Evolutionary conservation across 1,140 invertebrate species (phyloP).

Genomic region (Aplysia californica): DNA sequence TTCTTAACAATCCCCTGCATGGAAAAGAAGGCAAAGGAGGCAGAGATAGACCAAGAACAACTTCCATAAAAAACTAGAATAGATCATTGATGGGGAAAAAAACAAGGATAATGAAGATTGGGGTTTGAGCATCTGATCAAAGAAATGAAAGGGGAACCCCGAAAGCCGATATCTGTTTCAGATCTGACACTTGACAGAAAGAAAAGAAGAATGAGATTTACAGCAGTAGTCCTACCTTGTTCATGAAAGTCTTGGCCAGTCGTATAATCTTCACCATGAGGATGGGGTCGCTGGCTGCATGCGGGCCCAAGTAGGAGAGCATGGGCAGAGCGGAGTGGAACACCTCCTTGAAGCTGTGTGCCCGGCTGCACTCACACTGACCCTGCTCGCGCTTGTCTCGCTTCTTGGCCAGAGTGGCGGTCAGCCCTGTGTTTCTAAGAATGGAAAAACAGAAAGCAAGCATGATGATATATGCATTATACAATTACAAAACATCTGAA

Average conservation of each 20-base stretch:
- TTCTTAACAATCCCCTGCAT: too few relatives aligned
- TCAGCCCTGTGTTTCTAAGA: slow-evolving; percentile 74
- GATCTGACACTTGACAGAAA: neutral
- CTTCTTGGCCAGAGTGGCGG: slow-evolving; percentile 26
- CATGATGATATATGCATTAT: neutral
- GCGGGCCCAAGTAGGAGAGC: slow-evolving; percentile 86
- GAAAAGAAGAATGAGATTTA: neutral
- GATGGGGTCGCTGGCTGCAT: slow-evolving; percentile 87
- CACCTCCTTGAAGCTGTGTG: slow-evolving; percentile 78
- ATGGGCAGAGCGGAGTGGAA: slow-evolving; percentile 86
- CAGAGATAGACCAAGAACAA: too few relatives aligned
- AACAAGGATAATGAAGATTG: too few relatives aligned
- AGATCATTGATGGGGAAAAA: too few relatives aligned
- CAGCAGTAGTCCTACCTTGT: slow-evolving; percentile 46
- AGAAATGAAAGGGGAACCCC: too few relatives aligned
- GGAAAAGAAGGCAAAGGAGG: too few relatives aligned
- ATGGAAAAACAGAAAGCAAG: slow-evolving; percentile 13
- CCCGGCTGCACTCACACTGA: slow-evolving; percentile 62
- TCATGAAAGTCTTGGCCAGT: slow-evolving; percentile 77
- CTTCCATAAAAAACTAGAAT: too few relatives aligned
- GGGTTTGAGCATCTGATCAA: too few relatives aligned
- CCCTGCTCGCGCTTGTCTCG: neutral
- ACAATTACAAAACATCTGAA: too few relatives aligned
- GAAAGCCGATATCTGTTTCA: too few relatives aligned
- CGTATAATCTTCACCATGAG: slow-evolving; percentile 74